Base-by-base conservation (phyloP, 2,797 vertebrate species). In the Danio choprae region DNA sequence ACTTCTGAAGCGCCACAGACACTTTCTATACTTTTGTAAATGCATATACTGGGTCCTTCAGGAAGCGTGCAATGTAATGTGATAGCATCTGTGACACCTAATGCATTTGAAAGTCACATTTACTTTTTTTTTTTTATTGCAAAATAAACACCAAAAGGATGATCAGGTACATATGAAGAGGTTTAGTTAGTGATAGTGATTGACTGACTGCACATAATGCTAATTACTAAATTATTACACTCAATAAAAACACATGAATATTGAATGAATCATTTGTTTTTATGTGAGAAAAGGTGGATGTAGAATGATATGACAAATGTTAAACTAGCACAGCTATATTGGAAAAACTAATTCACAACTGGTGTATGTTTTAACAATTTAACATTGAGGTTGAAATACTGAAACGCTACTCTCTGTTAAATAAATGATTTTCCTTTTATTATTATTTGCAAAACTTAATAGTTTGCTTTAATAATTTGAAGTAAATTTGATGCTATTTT, bases 1-100 rank as follows among this genome's bases (percentile, higher is more conserved):
- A 64, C 48, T 64, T 76, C 48, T 76, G 48, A 72, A 56, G 29
- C 75, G 7, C 53, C 64, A 48, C 64, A 68, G 41, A 77, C 64
- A 68, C 64, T 22, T 48, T 68, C 15, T 64, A 65, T 12, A 65
- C 48, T 64, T 50, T 1, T 29, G 16, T 12, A 46, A 67, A 77
- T 55, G 0, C 67, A 46, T 56, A 38, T 18, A 44, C 5, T 38
- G 73, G 10, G 58, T 68, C 43, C 41, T 22, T n/a, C 6, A 41
- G 13, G 18, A 44, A 46, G 7, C 1, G 51, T 55, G 12, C 29
- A 22, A 6, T 15, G 40, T 15, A 43, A 43, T 41, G 59, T 7
- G 36, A 41, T 43, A n/a, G 4, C 11, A n/a, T 63, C 7, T 11
- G 71, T 4, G 22, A 36, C 15, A 60, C 38, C 15, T n/a, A 7